A percentile compares a stretch with the other conserved stretches of the same genome.
Conservation (phyloP, 2,888 invertebrate species). For the Apoda limacodes region DNA sequence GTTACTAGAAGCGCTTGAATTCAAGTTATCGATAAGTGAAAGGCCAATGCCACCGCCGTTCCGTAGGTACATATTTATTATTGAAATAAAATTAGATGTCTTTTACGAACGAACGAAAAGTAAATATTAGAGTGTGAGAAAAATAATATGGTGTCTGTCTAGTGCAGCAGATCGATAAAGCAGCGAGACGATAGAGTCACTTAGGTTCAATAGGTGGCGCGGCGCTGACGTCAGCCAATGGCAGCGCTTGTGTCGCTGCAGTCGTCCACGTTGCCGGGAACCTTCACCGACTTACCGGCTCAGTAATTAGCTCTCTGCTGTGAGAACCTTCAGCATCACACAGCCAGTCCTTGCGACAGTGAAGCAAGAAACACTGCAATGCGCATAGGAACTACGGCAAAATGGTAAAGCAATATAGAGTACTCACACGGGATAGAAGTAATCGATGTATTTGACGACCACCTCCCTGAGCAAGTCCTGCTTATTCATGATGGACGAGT, state of each 20-base stretch:
- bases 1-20: too few relatives aligned
- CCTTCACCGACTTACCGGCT: slow-evolving; percentile 66
- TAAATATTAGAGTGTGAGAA: too few relatives aligned
- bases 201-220: slow-evolving; percentile 45
- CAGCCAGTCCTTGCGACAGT: slow-evolving; percentile 11
- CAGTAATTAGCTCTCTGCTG: slow-evolving; percentile 42
- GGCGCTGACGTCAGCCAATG: slow-evolving; percentile 53
- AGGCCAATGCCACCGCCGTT: slow-evolving; percentile 12
- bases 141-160: slow-evolving; percentile 31
- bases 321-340: slow-evolving; percentile 43
- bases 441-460: slow-evolving; percentile 78
- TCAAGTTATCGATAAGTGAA: slow-evolving; percentile 11
- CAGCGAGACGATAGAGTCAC: slow-evolving; percentile 42
- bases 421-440: slow-evolving; percentile 79
- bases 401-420: slow-evolving; percentile 22
- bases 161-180: slow-evolving; percentile 60
- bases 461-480: slow-evolving; percentile 77
- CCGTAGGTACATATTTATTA: slow-evolving; percentile 11
- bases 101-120: too few relatives aligned
- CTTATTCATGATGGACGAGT: slow-evolving; percentile 74
- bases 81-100: slow-evolving; percentile 1
- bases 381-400: slow-evolving; percentile 32
- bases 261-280: slow-evolving; percentile 48
- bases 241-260: slow-evolving; percentile 47
- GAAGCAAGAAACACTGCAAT: slow-evolving; percentile 37